Evolutionary conservation across 1,140 invertebrate species (phyloP), one percentile per base, ranked within the genome.

Genomic region (Cotesia glomerata): DNA sequence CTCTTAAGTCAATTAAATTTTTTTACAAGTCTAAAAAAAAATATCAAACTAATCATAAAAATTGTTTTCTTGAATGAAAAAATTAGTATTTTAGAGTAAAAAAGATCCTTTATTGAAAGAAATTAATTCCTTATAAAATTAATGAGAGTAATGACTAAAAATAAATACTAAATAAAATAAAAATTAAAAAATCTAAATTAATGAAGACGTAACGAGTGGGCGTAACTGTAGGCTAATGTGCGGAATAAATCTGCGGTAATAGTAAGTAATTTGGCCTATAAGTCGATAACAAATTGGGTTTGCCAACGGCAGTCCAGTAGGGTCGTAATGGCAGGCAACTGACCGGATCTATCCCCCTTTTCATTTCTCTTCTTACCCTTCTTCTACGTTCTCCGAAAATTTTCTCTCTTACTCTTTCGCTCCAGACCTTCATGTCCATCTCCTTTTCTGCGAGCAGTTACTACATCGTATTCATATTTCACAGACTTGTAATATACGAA

Each of bases 231-330:
- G 80, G 84, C 83, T 87, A 86, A 87, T 86, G 85, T 74, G 81
- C 72, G 79, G 82, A 86, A 87, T 87, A 87, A 87, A 87, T 86
- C 85, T 86, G 84, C 80, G 82, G 85, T 86, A 87, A 86, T 86
- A 84, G 86, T 86, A 86, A 86, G 86, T 85, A 85, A 82, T 83
- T 83, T 83, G 84, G 81, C 80, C 83, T 83, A 86, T 87, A 87
- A 86, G 84, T 86, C 86, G 86, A 87, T 86, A 87, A 87, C 84
- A 87, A 87, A 87, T 87, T 85, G 85, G 81, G 78, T 84, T 85
- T 82, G 81, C 82, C 81, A 86, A 80, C 78, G 81, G 83, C 82
- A 82, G 80, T 75, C 73, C 56, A 75, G 77, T 75, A 74, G 51
- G 71, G 58, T 75, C 73, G 77, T 84, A 86, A 85, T 84, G 82